phyloP scores from a whole-genome alignment of 1,140 invertebrate genomes.

The Diprion similis region DNA sequence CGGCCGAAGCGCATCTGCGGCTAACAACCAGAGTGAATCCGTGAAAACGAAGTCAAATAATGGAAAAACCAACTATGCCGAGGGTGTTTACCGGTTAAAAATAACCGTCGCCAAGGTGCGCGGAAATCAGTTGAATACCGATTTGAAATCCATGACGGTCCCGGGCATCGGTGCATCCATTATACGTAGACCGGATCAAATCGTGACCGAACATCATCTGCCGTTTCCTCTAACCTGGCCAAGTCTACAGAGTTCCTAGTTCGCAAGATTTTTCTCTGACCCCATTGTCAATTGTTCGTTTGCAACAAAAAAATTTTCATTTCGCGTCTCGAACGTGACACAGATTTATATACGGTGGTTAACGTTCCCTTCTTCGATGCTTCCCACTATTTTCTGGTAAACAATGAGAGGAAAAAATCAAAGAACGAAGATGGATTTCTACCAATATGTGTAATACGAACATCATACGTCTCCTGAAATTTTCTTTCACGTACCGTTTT shows the following conservation, averaged over 20 bases:
- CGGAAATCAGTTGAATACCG: constrained; percentile 43
- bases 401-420: no score
- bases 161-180: constrained; percentile 34
- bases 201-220: constrained; percentile 38
- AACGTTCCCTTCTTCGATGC: no score
- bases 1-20: constrained; percentile 45
- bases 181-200: constrained; percentile 41
- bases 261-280: not conserved
- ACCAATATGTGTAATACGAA: no score
- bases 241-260: not conserved
- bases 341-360: no score
- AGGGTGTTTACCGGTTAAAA: constrained; percentile 27
- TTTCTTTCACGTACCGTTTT: no score
- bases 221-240: not conserved
- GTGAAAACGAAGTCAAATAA: constrained; percentile 23
- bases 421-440: no score
- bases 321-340: no score
- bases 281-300: not conserved
- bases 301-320: not conserved
- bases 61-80: constrained; percentile 9
- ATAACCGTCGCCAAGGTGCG: constrained; percentile 47
- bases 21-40: constrained; percentile 35
- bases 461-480: no score
- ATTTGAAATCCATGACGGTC: constrained; percentile 42
- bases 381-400: no score